Evolutionary conservation across 1,140 invertebrate species (phyloP), one percentile per base, ranked within the genome.

Genomic region (Drosophila navojoa): DNA sequence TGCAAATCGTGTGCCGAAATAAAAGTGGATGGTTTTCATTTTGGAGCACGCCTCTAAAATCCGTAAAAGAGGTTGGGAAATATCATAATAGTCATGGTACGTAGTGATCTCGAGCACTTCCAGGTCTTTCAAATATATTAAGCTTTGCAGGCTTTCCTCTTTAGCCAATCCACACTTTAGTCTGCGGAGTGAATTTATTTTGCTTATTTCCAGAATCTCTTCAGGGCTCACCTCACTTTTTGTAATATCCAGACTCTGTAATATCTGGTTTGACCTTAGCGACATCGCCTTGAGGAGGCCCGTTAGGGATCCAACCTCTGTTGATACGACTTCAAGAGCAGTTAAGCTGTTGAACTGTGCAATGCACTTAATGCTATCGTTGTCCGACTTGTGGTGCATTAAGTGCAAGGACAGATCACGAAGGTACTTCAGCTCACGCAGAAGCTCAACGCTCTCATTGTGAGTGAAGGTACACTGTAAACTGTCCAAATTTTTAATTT

Each of bases 91-190:
- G 6, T 27, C 27, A 5, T 47, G 16, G 49, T 38, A 49, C 6
- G 63, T 57, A 7, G 22, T 40, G 35, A 66, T 27, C 16, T 47
- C 32, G 5, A 66, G n/a, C 3, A 57, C 53, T 57, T 55, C 44
- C 11, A 66, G 29, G 19, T 40, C 32, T 29, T 0, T 22, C 9
- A 66, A 55, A 1, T 38, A 3, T 7, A 2, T 2, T 0, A 66
- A 47, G 0, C 11, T 13, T n/a, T 25, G 3, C 2, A 47, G 40
- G 25, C 2, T 10, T 38, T 35, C 9, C 5, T 35, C 13, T 7
- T 64, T 7, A 11, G 10, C 0, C 6, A 66, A 35, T 7, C 63
- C 53, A 49, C 40, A 57, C 22, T 47, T n/a, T 0, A 66, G 63
- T 40, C 32, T 40, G 38, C 9, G 44, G n/a, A 66, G 44, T 13